Conservation (phyloP, 2,888 invertebrate genomes). For the Noctua janthe region DNA sequence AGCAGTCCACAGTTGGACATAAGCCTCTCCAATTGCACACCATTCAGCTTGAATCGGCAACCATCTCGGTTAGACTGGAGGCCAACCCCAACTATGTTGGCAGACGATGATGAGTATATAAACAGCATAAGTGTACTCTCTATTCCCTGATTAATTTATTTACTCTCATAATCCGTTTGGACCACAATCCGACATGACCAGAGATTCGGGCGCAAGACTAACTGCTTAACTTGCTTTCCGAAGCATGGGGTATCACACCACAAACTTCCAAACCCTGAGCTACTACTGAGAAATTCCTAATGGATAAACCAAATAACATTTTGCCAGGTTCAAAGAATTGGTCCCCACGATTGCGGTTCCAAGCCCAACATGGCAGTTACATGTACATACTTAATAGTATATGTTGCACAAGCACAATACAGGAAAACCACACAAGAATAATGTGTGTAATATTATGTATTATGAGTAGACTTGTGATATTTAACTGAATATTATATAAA, state of each 20-base stretch:
- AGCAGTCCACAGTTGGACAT: not conserved
- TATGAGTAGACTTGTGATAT: not conserved
- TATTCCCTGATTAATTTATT: not conserved
- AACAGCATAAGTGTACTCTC: not conserved
- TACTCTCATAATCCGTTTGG: not conserved
- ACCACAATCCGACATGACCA: not conserved
- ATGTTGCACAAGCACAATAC: not conserved
- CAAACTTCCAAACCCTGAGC: not conserved
- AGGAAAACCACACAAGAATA: not conserved
- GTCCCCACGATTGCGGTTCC: not conserved
- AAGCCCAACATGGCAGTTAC: not conserved
- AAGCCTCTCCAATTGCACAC: not conserved
- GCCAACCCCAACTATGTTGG: no score
- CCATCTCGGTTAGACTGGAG: no score
- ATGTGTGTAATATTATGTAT: not conserved
- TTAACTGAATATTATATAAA: not conserved
- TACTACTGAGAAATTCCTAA: not conserved
- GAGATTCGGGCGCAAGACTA: rapidly evolving
- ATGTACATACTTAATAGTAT: not conserved
- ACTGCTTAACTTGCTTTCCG: not conserved
- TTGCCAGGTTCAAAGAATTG: not conserved
- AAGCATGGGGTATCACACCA: not conserved
- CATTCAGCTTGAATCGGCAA: no score
- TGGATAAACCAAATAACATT: not conserved
- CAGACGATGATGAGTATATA: not conserved